A percentile compares a stretch with the other conserved stretches of the same genome.
Evolutionary conservation across 2,113 vertebrate genomes (phyloP).

Genomic region (Pseudopipra pipra): DNA sequence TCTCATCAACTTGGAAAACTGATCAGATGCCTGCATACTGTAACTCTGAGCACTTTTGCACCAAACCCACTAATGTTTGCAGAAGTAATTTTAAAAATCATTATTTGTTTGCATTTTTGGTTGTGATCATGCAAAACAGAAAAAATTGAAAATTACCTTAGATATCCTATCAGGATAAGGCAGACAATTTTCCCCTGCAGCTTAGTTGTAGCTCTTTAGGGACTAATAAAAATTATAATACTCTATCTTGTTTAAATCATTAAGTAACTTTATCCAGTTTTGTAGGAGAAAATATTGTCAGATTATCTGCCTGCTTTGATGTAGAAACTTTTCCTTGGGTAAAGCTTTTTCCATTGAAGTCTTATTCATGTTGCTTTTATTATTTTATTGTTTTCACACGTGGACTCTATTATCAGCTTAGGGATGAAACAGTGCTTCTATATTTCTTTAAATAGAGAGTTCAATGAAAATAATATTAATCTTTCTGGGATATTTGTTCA

Average conservation of each 20-base stretch:
- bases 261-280: slow-evolving; percentile 53
- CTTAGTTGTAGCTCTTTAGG: not conserved
- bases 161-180: not conserved
- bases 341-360: slow-evolving; percentile 39
- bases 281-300: slow-evolving; percentile 45
- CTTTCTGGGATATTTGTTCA: slow-evolving; percentile 58
- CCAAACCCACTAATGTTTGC: not conserved
- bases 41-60: not conserved
- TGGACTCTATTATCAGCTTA: slow-evolving; percentile 61
- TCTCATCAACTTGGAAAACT: not conserved
- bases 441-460: slow-evolving; percentile 39
- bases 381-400: slow-evolving; percentile 67
- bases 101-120: not conserved
- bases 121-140: not conserved
- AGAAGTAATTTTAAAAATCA: not conserved
- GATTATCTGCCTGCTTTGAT: slow-evolving; percentile 63
- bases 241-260: slow-evolving; percentile 46
- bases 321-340: slow-evolving; percentile 37
- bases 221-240: slow-evolving; percentile 52
- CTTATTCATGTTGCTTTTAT: slow-evolving; percentile 45
- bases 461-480: slow-evolving; percentile 67
- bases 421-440: slow-evolving; percentile 30
- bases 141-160: not conserved
- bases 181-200: not conserved
- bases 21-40: not conserved